phyloP scores from a whole-genome alignment of 2,888 invertebrate species.

The Linyphia triangularis region DNA sequence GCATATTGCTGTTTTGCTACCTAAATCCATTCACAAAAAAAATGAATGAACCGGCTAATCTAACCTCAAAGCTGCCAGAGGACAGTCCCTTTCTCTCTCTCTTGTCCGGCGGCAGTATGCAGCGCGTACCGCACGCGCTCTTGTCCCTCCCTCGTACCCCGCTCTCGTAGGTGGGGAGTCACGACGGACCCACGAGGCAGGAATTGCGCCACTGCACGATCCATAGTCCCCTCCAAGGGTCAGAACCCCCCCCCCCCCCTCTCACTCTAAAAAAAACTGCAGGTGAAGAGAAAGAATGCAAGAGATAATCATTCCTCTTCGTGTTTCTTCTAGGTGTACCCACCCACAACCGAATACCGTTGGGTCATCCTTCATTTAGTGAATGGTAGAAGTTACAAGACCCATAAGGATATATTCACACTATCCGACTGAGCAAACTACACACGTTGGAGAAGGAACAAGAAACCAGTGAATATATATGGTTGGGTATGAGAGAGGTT shows the following conservation, averaged over 20 bases:
- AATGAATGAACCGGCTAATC: too few relatives aligned
- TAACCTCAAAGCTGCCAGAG: not conserved
- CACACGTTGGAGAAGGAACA: too few relatives aligned
- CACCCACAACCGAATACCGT: not conserved
- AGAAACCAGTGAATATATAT: too few relatives aligned
- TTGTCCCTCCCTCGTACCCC: not conserved
- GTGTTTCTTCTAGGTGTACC: not conserved
- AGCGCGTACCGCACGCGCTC: slow-evolving; percentile 58
- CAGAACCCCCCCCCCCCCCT: not conserved
- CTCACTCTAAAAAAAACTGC: too few relatives aligned
- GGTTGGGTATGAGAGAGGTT: too few relatives aligned
- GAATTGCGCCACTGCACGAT: slow-evolving; percentile 65
- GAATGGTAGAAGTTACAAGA: too few relatives aligned
- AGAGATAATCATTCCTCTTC: slow-evolving; percentile 30
- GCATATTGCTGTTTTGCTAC: too few relatives aligned
- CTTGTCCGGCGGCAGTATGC: slow-evolving; percentile 6
- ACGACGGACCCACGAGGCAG: slow-evolving; percentile 65
- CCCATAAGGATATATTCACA: too few relatives aligned
- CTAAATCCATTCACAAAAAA: too few relatives aligned
- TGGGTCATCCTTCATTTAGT: not conserved
- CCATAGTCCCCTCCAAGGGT: slow-evolving; percentile 11
- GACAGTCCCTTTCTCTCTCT: not conserved
- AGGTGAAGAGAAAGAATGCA: slow-evolving; percentile 44
- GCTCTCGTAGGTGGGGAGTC: slow-evolving; percentile 70
- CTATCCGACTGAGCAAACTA: too few relatives aligned